Conservation (phyloP, 1,140 invertebrate species). For the Chelonus insularis region DNA sequence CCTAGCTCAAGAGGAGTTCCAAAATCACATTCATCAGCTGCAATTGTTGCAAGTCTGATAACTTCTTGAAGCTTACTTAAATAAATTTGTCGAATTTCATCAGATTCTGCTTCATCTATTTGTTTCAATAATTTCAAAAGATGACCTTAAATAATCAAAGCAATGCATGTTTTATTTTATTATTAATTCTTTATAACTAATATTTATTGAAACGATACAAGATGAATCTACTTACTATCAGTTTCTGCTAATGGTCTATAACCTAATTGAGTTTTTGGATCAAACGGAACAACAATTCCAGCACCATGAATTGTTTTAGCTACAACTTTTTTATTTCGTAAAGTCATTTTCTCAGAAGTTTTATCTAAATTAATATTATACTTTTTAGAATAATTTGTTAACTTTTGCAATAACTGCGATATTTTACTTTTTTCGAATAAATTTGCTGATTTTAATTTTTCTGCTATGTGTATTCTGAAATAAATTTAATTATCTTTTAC, state of each 20-base stretch:
- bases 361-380: slow-evolving; percentile 67
- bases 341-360: slow-evolving; percentile 65
- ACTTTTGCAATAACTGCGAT: slow-evolving; percentile 62
- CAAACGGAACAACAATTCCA: slow-evolving; percentile 86
- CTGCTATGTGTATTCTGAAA: slow-evolving; percentile 67
- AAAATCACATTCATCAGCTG: slow-evolving; percentile 93
- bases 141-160: slow-evolving; percentile 61
- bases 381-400: slow-evolving; percentile 69
- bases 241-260: slow-evolving; percentile 76
- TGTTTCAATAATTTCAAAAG: slow-evolving; percentile 74
- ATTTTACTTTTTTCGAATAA: slow-evolving; percentile 70
- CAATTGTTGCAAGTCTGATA: slow-evolving; percentile 81
- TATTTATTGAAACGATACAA: no score
- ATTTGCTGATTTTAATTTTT: slow-evolving; percentile 64
- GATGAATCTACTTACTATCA: slow-evolving; percentile 73
- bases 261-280: slow-evolving; percentile 78
- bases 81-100: slow-evolving; percentile 64
- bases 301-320: slow-evolving; percentile 80
- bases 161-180: not conserved
- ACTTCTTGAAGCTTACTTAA: slow-evolving; percentile 74
- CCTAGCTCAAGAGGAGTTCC: slow-evolving; percentile 88
- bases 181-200: no score
- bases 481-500: slow-evolving; percentile 20
- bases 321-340: slow-evolving; percentile 71
- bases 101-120: slow-evolving; percentile 65